Evolutionary conservation across 2,888 invertebrate genomes (phyloP), one percentile per base, ranked within the genome.

Genomic region (Macrophya alboannulata): DNA sequence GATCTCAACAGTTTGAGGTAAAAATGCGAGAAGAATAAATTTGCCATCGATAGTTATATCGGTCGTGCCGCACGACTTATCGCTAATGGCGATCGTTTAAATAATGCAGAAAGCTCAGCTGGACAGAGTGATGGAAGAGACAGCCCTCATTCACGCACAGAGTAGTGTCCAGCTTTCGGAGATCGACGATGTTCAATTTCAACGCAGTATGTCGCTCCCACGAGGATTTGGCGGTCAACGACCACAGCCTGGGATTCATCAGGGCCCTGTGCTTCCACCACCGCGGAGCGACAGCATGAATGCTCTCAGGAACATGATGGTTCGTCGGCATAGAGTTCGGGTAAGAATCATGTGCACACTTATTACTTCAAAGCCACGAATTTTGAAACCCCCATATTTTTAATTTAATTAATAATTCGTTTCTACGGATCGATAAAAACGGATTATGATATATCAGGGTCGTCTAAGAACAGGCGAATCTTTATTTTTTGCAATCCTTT

Each of bases 171-270:
- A 92, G 72, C 85, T 91, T 17, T 88, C 90, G 25, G 92, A 94
- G 74, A 86, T 92, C 55, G 92, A 92, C 84, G 92, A 92, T 51
- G 88, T 90, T 79, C 92, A 92, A 65, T 94, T 94, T 87, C 94
- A 94, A 88, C 90, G 94, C 51, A 93, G 94, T 85, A 92, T 94
- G 94, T 94, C 94, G 12, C 89, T 94, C 21, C 94, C 94, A 4
- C 90, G 94, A 55, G 94, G 94, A 48, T 94, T 94, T 86, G 94
- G 94, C 6, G 93, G 93, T 4, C 92, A 93, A 71, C 89, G 90
- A 31, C 90, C 90, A 0, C 90, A 89, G 37, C 89, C 89, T 79
- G 89, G 89, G 8, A 87, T 90, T 25, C 90, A 91, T 74, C 91
- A 91, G 40, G 89, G 90, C 21, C 93, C 93, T 0, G 91, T 92